These are phyloP conservation scores for Acanthiza pusilla DNA, from an alignment of 2,797 vertebrate genomes.

Conservation along the genomic window DNA sequence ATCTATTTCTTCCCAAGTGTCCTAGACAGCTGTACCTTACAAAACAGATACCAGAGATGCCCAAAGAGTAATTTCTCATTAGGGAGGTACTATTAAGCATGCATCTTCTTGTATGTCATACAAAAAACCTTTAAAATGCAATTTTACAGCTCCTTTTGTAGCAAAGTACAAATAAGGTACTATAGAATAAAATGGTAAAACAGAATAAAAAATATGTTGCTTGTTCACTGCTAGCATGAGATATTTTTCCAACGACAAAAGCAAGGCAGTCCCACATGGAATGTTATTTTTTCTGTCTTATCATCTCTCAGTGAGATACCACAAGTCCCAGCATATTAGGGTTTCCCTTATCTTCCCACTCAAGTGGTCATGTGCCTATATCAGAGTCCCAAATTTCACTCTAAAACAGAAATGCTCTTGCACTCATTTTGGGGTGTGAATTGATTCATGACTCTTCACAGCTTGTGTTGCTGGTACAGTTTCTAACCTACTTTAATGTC, in stretches of 20 bases:
- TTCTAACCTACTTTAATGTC: not conserved
- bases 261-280: not conserved
- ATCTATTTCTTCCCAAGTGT: not conserved
- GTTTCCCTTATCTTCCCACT: not conserved
- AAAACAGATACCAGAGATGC: not conserved
- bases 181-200: not conserved
- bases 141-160: not conserved
- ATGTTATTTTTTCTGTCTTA: not conserved
- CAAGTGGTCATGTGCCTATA: not conserved
- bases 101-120: not conserved
- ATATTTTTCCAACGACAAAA: not conserved
- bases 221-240: not conserved
- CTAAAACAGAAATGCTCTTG: not conserved
- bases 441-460: not conserved
- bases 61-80: not conserved
- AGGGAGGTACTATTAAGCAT: not conserved
- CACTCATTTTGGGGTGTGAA: constrained; percentile 1
- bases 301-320: not conserved
- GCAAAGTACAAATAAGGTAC: not conserved
- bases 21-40: not conserved
- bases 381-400: not conserved
- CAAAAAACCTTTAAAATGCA: not conserved
- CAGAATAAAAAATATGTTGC: not conserved
- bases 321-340: not conserved
- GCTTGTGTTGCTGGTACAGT: not conserved